These are phyloP conservation scores for Heliothis peltigera DNA, from an alignment of 2,888 invertebrate genomes.

Conservation along the genomic window DNA sequence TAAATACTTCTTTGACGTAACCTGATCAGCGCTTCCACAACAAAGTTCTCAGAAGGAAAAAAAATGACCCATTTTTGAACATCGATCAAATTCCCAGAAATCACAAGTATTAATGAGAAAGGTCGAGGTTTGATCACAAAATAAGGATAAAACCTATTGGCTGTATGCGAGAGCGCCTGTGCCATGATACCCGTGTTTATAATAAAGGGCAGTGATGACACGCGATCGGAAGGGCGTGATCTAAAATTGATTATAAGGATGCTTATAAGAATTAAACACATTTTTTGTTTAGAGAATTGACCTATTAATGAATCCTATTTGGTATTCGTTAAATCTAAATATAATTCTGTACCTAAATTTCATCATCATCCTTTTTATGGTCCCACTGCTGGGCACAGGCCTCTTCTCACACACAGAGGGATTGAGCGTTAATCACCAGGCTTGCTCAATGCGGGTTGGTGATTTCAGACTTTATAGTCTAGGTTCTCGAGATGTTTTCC, in stretches of 20 bases:
- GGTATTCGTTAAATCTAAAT: background rate
- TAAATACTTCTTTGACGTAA: conserved; percentile 13
- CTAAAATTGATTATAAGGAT: conserved; percentile 69
- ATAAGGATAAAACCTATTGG: conserved; percentile 52
- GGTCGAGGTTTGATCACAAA: conserved; percentile 51
- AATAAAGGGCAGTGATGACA: conserved; percentile 71
- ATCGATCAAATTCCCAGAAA: conserved; percentile 51
- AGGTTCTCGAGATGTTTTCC: too few relatives aligned
- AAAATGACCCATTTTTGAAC: conserved; percentile 50
- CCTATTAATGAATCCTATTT: too few relatives aligned
- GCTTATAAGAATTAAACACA: conserved; percentile 3
- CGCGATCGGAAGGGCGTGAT: conserved; percentile 73
- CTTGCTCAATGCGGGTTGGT: too few relatives aligned
- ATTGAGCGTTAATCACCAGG: too few relatives aligned
- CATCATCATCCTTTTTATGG: too few relatives aligned
- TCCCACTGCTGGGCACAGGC: too few relatives aligned
- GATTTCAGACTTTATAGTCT: too few relatives aligned
- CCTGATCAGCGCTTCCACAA: conserved; percentile 29
- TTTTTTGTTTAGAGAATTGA: background rate
- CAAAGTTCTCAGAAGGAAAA: conserved; percentile 9
- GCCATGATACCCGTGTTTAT: conserved; percentile 65
- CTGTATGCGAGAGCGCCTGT: conserved; percentile 49
- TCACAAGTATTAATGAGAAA: conserved; percentile 53
- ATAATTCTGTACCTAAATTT: too few relatives aligned
- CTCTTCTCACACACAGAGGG: too few relatives aligned